Evolutionary conservation across 2,113 vertebrate species (phyloP), one percentile per base, ranked within the genome.

Genomic region (Tinamus guttatus): DNA sequence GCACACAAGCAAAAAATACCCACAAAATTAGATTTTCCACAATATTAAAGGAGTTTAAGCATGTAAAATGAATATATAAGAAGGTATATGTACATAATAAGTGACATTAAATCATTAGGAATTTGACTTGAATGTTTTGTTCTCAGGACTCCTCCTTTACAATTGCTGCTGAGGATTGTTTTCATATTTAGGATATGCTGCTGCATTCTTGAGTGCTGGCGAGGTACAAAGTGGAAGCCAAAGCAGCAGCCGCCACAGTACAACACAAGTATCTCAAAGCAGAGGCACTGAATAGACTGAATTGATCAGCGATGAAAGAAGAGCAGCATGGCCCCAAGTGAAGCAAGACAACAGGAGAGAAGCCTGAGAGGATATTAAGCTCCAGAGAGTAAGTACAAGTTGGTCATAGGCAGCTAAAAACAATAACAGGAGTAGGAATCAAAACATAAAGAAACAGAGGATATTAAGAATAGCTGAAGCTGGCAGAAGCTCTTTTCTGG

Each of bases 311-410:
- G 25, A 36, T 71, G 34, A 85, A 74, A 36, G 41, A 58, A 1
- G 1, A n/a, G 18, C 40, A 63, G 2, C 15, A 32, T 0, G 0
- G 36, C n/a, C 63, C 7, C 6, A 60, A 64, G 11, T 9, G 28
- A 79, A 78, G 40, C 22, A 38, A 67, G 17, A 38, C 52, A 4
- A 79, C 41, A 45, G 86, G 60, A 59, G 10, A 0, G 0, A 69
- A 28, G 25, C n/a, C 49, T 54, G 78, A 65, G 51, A 34, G 28
- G 14, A 45, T 7, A 24, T 27, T 24, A 49, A 81, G 52, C 7
- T 68, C 40, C 54, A 81, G 52, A 82, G 54, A 40, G 19, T 7
- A 32, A 54, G 21, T 77, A 47, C 15, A 20, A 68, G 32, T 47
- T 51, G 19, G 16, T 7, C 7, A 58, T 2, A n/a, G 24, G 28